A percentile compares a stretch with the other conserved stretches of the same genome.
These are phyloP conservation scores for Notothenia coriiceps DNA, from an alignment of 2,113 vertebrate genomes.

Conservation along the genomic window DNA sequence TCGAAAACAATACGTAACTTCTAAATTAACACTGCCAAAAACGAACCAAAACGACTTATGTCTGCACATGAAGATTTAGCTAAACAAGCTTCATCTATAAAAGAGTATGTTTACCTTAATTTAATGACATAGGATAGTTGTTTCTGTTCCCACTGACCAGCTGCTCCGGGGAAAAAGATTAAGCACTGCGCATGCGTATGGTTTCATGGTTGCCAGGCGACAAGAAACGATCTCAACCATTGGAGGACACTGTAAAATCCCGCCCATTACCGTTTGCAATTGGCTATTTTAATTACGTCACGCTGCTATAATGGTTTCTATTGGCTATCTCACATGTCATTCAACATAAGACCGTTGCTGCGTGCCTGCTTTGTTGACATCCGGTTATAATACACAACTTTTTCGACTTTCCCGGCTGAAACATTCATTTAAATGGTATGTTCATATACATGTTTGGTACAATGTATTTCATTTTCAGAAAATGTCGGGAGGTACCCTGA, in stretches of 20 bases:
- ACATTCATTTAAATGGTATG: conserved; percentile 59
- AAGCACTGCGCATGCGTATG: conserved; percentile 61
- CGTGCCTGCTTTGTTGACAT: conserved; percentile 58
- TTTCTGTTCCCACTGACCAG: too few species aligned
- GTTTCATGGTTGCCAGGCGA: conserved; percentile 74
- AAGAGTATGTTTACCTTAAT: conserved; percentile 44
- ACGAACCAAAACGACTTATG: rapidly evolving
- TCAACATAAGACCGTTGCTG: conserved; percentile 16
- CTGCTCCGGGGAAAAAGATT: rapidly evolving
- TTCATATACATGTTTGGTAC: background rate
- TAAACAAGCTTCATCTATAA: background rate
- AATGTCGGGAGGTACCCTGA: background rate
- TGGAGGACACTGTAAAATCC: conserved; percentile 7
- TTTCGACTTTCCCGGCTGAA: background rate
- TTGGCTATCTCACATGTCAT: conserved; percentile 51
- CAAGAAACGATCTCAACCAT: conserved; percentile 39
- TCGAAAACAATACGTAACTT: background rate
- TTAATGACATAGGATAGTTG: background rate
- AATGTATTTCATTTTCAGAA: background rate
- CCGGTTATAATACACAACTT: background rate
- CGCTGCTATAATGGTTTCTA: background rate
- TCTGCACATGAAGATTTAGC: rapidly evolving
- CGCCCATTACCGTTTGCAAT: conserved; percentile 32
- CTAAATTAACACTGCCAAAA: background rate
- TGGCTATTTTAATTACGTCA: background rate